These are phyloP conservation scores for Aleiodes leptofemur DNA, from an alignment of 2,888 invertebrate genomes.

Conservation along the genomic window DNA sequence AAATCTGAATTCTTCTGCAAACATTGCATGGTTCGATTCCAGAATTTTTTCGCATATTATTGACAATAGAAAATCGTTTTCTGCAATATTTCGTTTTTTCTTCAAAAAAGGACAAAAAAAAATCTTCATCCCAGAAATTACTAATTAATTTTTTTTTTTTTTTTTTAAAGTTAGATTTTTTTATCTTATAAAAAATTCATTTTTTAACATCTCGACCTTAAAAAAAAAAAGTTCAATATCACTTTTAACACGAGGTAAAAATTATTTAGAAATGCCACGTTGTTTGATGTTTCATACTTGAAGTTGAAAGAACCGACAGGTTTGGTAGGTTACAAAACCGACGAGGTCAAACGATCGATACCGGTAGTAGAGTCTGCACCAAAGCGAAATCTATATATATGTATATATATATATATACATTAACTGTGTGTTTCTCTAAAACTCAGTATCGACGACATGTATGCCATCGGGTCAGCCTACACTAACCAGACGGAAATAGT, in stretches of 20 bases:
- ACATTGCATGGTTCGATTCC: background rate
- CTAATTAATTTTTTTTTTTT: too few species aligned
- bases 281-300: conserved; percentile 26
- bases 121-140: too few species aligned
- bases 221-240: background rate
- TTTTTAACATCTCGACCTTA: background rate
- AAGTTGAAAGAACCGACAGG: conserved; percentile 34
- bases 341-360: conserved; percentile 66
- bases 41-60: background rate
- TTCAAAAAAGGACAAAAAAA: background rate
- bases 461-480: conserved; percentile 58
- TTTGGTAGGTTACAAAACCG: conserved; percentile 59
- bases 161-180: too few species aligned
- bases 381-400: conserved; percentile 37
- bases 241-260: background rate
- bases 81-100: background rate
- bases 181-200: background rate
- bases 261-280: conserved; percentile 18
- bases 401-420: background rate
- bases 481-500: conserved; percentile 34
- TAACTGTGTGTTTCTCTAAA: conserved; percentile 21
- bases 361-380: conserved; percentile 46
- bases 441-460: conserved; percentile 59
- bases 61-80: background rate
- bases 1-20: background rate